phyloP scores from a whole-genome alignment of 2,113 vertebrate species.

The Chloropsis cyanopogon region DNA sequence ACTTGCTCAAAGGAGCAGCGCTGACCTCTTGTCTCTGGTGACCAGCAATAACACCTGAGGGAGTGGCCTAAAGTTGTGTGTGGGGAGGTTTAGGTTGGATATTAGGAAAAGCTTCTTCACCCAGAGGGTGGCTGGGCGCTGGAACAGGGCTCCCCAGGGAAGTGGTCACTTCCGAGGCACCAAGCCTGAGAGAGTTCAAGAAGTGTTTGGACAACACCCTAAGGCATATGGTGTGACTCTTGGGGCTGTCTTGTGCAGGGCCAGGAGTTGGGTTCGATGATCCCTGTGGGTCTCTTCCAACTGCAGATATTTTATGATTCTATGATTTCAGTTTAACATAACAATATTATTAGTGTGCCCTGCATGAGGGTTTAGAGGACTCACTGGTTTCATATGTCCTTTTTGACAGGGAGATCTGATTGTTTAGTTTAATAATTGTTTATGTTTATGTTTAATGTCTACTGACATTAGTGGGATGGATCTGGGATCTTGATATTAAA shows the following conservation, averaged over 20 bases:
- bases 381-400: neutral
- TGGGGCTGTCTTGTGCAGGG: neutral
- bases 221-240: neutral
- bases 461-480: neutral
- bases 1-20: neutral
- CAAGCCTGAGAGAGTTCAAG: no score
- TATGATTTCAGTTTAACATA: neutral
- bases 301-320: neutral
- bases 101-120: neutral
- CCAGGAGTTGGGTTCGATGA: neutral
- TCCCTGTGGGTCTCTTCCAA: neutral
- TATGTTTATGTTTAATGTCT: no score
- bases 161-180: neutral
- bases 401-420: neutral
- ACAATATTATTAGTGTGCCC: neutral
- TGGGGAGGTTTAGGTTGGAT: neutral
- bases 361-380: neutral
- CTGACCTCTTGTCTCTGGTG: neutral
- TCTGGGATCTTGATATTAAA: neutral
- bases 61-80: neutral
- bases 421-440: neutral
- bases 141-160: neutral
- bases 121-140: fast-evolving
- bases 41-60: no score
- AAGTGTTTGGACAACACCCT: neutral